A percentile compares a stretch with the other conserved stretches of the same genome.
These are phyloP conservation scores for Myiotriccus ornatus DNA, from an alignment of 2,797 vertebrate species.

Conservation along the genomic window DNA sequence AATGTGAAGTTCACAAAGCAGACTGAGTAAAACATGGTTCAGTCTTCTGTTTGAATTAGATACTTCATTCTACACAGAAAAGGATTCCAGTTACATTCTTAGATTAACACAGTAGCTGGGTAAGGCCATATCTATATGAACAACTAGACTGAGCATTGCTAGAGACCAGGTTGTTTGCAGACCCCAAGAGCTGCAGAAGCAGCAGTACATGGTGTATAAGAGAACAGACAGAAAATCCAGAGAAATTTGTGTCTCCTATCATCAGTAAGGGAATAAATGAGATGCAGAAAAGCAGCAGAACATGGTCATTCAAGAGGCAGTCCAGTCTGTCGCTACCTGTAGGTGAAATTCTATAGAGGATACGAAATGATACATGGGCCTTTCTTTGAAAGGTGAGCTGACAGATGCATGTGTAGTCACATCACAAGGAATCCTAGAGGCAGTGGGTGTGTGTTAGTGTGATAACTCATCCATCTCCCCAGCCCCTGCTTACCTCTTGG, in stretches of 20 bases:
- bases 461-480: not conserved
- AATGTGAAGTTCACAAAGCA: not conserved
- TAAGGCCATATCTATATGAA: not conserved
- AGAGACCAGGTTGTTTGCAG: not conserved
- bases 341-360: not conserved
- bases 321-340: not conserved
- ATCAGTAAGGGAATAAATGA: not conserved
- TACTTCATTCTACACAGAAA: not conserved
- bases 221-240: not conserved
- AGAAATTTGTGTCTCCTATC: not conserved
- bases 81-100: not conserved
- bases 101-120: not conserved
- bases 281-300: not conserved
- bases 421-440: not conserved
- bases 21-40: not conserved
- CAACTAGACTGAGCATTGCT: not conserved
- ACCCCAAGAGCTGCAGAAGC: not conserved
- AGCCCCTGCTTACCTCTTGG: not conserved
- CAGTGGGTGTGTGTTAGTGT: not conserved
- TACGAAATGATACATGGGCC: not conserved
- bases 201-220: not conserved
- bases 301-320: not conserved
- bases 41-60: not conserved
- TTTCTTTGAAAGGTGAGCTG: not conserved
- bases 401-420: not conserved